Percentiles rank a stretch among this genome's conserved stretches.
phyloP scores from a whole-genome alignment of 2,113 vertebrate genomes.

The Acrocephalus arundinaceus region DNA sequence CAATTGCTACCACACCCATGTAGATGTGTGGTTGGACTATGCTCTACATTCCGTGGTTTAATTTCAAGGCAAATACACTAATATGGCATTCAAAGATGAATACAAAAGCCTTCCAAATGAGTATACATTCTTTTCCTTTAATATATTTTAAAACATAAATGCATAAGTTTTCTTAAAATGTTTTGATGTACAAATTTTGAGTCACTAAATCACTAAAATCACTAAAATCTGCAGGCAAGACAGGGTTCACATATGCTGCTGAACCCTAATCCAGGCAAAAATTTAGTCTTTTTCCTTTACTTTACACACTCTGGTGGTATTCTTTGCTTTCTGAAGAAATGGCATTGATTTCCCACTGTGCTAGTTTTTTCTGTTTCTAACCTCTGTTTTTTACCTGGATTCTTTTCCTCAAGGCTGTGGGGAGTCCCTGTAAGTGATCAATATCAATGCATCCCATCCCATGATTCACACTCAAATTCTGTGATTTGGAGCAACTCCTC shows the following conservation, averaged over 20 bases:
- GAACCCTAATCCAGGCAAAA: background rate
- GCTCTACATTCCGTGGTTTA: background rate
- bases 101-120: background rate
- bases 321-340: background rate
- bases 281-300: background rate
- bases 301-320: background rate
- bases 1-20: accelerated
- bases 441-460: background rate
- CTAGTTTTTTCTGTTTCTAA: background rate
- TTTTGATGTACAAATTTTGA: background rate
- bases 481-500: background rate
- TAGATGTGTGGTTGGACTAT: accelerated
- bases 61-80: background rate
- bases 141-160: background rate
- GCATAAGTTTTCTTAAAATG: background rate
- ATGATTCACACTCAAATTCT: background rate
- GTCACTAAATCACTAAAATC: background rate
- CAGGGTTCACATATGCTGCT: background rate
- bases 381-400: background rate
- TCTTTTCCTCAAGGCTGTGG: background rate
- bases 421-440: background rate
- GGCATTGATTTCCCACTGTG: accelerated
- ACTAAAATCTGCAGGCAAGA: background rate
- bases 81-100: background rate
- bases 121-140: background rate